Conservation (phyloP, 2,113 vertebrate species). For the Cyprinodon brontotheroides region DNA sequence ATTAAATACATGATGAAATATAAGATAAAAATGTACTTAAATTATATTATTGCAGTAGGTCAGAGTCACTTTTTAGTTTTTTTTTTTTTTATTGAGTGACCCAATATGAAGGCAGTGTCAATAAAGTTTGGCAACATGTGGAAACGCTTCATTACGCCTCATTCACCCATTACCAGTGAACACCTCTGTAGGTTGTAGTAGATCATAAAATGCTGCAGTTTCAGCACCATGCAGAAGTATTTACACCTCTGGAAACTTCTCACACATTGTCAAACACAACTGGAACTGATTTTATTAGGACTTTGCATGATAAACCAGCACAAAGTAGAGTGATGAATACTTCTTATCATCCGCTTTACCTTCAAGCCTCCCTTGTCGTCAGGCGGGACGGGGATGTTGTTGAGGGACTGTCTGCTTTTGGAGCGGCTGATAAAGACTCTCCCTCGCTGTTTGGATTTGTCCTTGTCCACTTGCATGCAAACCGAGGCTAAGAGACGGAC, state of each 20-base stretch:
- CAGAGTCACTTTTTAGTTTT: too few species aligned
- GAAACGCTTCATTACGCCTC: too few species aligned
- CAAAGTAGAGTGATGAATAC: too few species aligned
- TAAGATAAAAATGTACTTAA: too few species aligned
- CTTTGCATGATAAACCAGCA: too few species aligned
- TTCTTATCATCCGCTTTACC: slow-evolving; percentile 70
- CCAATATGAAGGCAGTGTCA: too few species aligned
- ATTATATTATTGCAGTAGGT: too few species aligned
- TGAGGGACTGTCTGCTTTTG: slow-evolving; percentile 85
- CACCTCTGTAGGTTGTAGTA: not conserved
- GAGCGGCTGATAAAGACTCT: slow-evolving; percentile 73
- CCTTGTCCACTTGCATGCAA: slow-evolving; percentile 95
- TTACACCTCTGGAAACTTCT: not conserved
- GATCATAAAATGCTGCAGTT: not conserved
- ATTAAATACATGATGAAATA: too few species aligned
- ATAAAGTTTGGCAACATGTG: too few species aligned
- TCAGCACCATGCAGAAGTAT: not conserved
- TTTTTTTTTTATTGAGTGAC: too few species aligned
- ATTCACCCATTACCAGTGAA: too few species aligned
- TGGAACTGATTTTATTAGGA: not conserved
- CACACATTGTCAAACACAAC: not conserved
- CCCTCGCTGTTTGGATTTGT: slow-evolving; percentile 84
- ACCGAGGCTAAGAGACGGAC: slow-evolving; percentile 93
- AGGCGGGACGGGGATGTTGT: slow-evolving; percentile 83
- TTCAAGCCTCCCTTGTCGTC: slow-evolving; percentile 94